phyloP scores from a whole-genome alignment of 2,797 vertebrate genomes.

The Tinamus major region DNA sequence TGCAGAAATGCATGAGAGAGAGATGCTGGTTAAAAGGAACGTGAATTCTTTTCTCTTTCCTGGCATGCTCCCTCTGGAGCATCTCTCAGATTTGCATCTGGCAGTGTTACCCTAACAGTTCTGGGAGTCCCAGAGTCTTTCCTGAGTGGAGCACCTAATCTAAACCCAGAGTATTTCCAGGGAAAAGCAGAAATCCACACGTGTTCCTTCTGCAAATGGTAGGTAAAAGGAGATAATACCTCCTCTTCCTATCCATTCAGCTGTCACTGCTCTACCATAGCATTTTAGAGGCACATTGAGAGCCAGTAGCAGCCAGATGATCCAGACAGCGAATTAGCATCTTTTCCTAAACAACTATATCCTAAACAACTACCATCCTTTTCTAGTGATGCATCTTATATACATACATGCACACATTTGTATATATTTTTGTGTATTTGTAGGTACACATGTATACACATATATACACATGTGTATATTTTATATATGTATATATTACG shows the following conservation, averaged over 20 bases:
- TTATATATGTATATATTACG: background rate
- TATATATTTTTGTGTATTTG: accelerated
- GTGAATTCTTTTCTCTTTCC: background rate
- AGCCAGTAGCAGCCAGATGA: background rate
- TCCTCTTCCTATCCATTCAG: background rate
- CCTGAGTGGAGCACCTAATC: background rate
- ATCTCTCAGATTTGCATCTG: background rate
- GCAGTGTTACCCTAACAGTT: background rate
- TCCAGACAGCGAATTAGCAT: background rate
- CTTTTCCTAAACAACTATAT: background rate
- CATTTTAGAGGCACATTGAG: background rate
- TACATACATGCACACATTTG: background rate
- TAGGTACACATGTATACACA: background rate
- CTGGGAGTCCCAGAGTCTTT: background rate
- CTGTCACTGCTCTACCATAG: background rate
- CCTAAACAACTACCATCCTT: background rate
- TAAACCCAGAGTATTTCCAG: background rate
- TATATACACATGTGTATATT: background rate
- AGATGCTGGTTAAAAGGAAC: background rate
- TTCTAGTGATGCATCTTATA: background rate
- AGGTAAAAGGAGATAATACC: background rate
- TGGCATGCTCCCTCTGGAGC: background rate
- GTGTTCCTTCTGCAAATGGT: background rate
- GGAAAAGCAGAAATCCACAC: background rate
- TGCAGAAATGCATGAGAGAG: background rate